These are phyloP conservation scores for Ormyrus rosae DNA, from an alignment of 2,888 invertebrate species.

Conservation along the genomic window DNA sequence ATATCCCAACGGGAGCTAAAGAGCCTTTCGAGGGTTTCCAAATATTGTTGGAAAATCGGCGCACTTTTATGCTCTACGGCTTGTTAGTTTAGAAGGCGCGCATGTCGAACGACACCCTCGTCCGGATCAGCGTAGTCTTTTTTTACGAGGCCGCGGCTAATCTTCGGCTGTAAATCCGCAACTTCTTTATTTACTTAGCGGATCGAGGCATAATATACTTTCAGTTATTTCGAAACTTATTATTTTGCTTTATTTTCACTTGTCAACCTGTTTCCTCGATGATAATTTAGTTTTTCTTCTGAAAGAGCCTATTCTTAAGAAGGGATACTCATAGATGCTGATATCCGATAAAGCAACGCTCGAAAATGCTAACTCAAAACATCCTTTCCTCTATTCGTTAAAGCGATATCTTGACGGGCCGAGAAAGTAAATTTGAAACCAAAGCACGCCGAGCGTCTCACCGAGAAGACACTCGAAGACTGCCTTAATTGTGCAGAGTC, in stretches of 20 bases:
- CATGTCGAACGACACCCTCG: slow-evolving; percentile 70
- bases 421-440: too few relatives aligned
- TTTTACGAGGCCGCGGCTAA: slow-evolving; percentile 55
- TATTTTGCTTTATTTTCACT: too few relatives aligned
- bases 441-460: too few relatives aligned
- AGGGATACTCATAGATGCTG: too few relatives aligned
- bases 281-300: too few relatives aligned
- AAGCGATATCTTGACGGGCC: not conserved
- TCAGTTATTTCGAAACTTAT: too few relatives aligned
- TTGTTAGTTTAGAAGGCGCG: slow-evolving; percentile 59
- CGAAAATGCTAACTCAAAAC: slow-evolving; percentile 17
- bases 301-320: too few relatives aligned
- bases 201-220: too few relatives aligned
- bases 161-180: slow-evolving; percentile 2
- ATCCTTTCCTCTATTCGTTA: slow-evolving; percentile 29
- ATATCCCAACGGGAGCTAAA: slow-evolving; percentile 63
- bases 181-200: not conserved
- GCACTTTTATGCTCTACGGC: slow-evolving; percentile 10
- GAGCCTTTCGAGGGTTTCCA: slow-evolving; percentile 65
- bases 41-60: slow-evolving; percentile 67
- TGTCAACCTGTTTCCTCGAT: too few relatives aligned
- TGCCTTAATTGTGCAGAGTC: slow-evolving; percentile 48
- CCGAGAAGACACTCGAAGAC: too few relatives aligned
- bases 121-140: slow-evolving; percentile 70
- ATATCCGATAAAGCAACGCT: too few relatives aligned